Percentiles rank a stretch among this genome's conserved stretches.
Evolutionary conservation across 2,113 vertebrate species (phyloP).

Genomic region (Chamaea fasciata): DNA sequence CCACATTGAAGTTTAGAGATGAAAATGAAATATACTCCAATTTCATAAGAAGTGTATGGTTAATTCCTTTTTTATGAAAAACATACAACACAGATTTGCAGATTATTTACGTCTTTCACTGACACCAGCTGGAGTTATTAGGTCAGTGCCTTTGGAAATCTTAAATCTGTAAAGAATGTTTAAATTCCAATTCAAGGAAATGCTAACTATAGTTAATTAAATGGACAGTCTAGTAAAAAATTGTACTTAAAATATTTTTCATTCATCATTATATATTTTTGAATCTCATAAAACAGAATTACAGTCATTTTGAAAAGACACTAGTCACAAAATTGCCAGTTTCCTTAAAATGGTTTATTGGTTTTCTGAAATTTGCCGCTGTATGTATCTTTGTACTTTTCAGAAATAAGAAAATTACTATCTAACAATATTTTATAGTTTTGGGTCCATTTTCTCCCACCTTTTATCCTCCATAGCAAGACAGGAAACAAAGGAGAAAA

Average conservation of each 20-base stretch:
- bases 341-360: not conserved
- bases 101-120: conserved; percentile 1
- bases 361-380: not conserved
- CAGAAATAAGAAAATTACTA: not conserved
- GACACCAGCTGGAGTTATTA: conserved; percentile 38
- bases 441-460: not conserved
- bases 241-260: not conserved
- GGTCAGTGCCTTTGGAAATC: conserved; percentile 43
- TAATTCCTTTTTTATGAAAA: conserved; percentile 79
- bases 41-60: conserved; percentile 66
- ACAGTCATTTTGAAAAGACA: not conserved
- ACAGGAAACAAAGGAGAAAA: not conserved
- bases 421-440: not conserved
- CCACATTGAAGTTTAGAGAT: conserved; percentile 51
- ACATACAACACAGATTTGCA: conserved; percentile 21
- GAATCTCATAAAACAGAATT: not conserved
- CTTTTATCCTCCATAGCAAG: not conserved
- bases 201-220: conserved; percentile 69
- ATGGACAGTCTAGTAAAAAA: not conserved
- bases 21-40: conserved; percentile 67
- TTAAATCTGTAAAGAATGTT: conserved; percentile 73
- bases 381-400: not conserved
- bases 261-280: not conserved
- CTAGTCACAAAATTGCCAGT: not conserved
- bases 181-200: conserved; percentile 67